Evolutionary conservation across 2,797 vertebrate species (phyloP).

Genomic region (Anguilla obscura): DNA sequence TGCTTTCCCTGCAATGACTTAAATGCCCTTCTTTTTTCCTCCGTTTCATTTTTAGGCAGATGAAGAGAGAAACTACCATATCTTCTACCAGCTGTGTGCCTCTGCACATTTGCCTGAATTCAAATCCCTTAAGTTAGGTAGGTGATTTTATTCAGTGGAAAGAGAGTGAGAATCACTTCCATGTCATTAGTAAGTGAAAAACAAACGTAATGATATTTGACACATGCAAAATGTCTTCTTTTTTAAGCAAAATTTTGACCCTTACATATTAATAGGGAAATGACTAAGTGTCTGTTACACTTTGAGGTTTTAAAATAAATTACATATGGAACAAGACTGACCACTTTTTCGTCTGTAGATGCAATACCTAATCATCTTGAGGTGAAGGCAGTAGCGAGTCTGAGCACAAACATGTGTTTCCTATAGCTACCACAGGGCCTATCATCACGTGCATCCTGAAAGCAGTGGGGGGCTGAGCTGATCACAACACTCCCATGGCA

Average conservation of each 20-base stretch:
- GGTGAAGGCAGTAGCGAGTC: neutral
- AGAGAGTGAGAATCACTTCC: neutral
- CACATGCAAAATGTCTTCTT: neutral
- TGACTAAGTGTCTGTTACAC: neutral
- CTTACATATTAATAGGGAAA: neutral
- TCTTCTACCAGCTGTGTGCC: constrained; percentile 97
- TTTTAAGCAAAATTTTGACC: neutral
- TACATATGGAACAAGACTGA: neutral
- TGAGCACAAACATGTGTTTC: neutral
- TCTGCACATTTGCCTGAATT: constrained; percentile 90
- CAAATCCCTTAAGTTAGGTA: constrained; percentile 87
- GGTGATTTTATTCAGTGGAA: constrained; percentile 4
- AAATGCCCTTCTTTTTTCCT: constrained; percentile 24
- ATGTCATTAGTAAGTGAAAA: neutral
- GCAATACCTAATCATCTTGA: neutral
- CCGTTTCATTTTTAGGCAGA: constrained; percentile 77
- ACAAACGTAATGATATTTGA: neutral
- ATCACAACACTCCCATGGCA: neutral
- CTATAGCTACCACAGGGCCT: neutral
- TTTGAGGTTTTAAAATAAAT: neutral
- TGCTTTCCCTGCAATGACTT: neutral
- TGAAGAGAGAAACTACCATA: constrained; percentile 95
- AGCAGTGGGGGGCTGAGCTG: neutral
- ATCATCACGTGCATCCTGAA: neutral
- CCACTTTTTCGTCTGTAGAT: neutral